Conservation (phyloP, 2,888 invertebrate species). For the Phanerotoma sp. region DNA sequence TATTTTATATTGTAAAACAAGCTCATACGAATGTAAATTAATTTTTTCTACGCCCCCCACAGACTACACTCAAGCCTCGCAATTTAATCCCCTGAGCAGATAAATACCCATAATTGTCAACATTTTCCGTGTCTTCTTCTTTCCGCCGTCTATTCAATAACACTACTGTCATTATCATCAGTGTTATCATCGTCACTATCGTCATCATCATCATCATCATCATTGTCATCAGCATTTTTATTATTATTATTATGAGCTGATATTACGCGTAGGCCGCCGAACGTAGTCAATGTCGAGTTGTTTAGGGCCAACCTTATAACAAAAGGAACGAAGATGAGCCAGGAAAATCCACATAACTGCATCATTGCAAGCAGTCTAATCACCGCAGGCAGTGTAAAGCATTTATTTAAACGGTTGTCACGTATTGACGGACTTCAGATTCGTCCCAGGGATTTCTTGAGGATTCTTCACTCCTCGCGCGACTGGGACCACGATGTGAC, state of each 20-base stretch:
- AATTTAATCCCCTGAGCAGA: slow-evolving; percentile 17
- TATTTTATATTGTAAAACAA: slow-evolving; percentile 10
- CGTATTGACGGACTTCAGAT: slow-evolving; percentile 51
- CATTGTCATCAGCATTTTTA: slow-evolving; percentile 3
- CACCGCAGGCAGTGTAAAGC: slow-evolving; percentile 6
- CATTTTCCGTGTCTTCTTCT: not conserved
- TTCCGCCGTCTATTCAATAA: too few relatives aligned
- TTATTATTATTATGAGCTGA: slow-evolving; percentile 1
- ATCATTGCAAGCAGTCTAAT: not conserved
- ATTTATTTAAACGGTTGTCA: slow-evolving; percentile 51
- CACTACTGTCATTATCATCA: not conserved
- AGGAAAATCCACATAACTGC: slow-evolving; percentile 13
- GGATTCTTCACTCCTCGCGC: slow-evolving; percentile 54
- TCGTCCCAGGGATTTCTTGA: slow-evolving; percentile 50
- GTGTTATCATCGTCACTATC: not conserved
- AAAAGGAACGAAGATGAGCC: slow-evolving; percentile 30
- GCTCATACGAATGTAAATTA: slow-evolving; percentile 13
- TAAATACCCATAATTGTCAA: not conserved
- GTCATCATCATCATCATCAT: slow-evolving; percentile 1
- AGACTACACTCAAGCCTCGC: slow-evolving; percentile 17
- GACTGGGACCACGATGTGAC: slow-evolving; percentile 43
- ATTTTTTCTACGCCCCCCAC: slow-evolving; percentile 15
- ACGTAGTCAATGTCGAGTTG: slow-evolving; percentile 34
- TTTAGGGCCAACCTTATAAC: slow-evolving; percentile 34
- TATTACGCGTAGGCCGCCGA: slow-evolving; percentile 33